Conservation (phyloP, 2,113 vertebrate species). For the Tiliqua scincoides region DNA sequence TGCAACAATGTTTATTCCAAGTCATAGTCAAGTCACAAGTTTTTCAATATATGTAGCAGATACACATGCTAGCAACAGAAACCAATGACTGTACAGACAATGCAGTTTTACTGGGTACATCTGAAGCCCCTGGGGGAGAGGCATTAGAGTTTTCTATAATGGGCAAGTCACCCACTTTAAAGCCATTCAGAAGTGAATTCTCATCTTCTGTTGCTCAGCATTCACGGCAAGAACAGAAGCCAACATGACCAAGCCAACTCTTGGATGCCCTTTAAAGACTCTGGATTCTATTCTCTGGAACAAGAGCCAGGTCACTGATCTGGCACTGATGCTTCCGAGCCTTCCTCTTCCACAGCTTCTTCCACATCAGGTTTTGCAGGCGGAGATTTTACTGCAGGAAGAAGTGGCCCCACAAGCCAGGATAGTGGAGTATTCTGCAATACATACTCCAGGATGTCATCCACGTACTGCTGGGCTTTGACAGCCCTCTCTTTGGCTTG, state of each 20-base stretch:
- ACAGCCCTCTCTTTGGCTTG: conserved; percentile 75
- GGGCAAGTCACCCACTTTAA: not conserved
- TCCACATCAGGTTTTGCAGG: not conserved
- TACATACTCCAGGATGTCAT: conserved; percentile 75
- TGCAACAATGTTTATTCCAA: not conserved
- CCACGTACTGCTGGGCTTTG: conserved; percentile 79
- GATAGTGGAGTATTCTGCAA: conserved; percentile 75
- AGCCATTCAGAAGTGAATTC: not conserved
- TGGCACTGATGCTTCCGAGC: too few species aligned
- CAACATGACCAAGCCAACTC: too few species aligned
- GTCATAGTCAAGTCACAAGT: not conserved
- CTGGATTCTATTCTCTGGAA: not conserved
- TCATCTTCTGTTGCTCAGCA: not conserved
- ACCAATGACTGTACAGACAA: not conserved
- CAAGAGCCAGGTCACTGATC: not conserved
- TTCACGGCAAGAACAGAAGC: too few species aligned
- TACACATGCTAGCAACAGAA: not conserved
- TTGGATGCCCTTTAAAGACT: not conserved
- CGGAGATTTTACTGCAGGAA: conserved; percentile 41
- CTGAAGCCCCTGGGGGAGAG: not conserved
- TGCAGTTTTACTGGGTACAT: not conserved
- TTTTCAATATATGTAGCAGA: not conserved
- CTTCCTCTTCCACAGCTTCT: not conserved
- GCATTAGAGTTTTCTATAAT: not conserved
- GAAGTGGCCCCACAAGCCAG: conserved; percentile 57